Evolutionary conservation across 2,797 vertebrate genomes (phyloP).

Genomic region (Peromyscus attwateri): DNA sequence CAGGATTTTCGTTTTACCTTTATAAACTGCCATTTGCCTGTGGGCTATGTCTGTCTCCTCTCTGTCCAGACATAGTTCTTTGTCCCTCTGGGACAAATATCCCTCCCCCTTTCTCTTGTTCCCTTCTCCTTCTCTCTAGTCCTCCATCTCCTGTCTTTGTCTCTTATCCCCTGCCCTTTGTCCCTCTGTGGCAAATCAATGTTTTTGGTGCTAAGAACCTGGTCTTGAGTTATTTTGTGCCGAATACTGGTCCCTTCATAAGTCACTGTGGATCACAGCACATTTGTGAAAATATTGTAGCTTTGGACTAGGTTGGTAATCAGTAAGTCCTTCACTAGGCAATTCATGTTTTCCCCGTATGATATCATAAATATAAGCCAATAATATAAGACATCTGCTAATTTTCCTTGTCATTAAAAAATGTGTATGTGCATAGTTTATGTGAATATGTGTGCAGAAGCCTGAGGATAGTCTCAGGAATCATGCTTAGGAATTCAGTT

Average conservation of each 20-base stretch:
- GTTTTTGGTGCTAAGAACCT: background rate
- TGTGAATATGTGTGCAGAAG: background rate
- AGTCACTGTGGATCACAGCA: background rate
- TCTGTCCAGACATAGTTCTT: background rate
- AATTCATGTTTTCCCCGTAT: background rate
- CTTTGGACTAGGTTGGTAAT: background rate
- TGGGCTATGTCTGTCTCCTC: background rate
- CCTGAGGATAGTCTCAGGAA: background rate
- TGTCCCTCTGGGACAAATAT: background rate
- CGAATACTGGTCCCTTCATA: background rate
- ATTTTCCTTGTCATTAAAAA: constrained; percentile 3
- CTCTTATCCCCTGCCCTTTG: background rate
- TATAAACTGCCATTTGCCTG: background rate
- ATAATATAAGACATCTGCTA: background rate
- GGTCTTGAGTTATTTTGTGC: background rate
- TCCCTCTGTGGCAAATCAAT: background rate
- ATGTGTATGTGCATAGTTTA: background rate
- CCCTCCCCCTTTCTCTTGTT: background rate
- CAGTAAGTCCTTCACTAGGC: background rate
- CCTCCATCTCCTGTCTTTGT: background rate
- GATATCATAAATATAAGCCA: background rate
- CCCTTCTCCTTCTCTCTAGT: background rate
- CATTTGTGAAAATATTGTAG: background rate
- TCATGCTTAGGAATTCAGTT: background rate
- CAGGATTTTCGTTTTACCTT: background rate